Conservation (phyloP, 2,888 invertebrate genomes). For the Plagiodera versicolora region DNA sequence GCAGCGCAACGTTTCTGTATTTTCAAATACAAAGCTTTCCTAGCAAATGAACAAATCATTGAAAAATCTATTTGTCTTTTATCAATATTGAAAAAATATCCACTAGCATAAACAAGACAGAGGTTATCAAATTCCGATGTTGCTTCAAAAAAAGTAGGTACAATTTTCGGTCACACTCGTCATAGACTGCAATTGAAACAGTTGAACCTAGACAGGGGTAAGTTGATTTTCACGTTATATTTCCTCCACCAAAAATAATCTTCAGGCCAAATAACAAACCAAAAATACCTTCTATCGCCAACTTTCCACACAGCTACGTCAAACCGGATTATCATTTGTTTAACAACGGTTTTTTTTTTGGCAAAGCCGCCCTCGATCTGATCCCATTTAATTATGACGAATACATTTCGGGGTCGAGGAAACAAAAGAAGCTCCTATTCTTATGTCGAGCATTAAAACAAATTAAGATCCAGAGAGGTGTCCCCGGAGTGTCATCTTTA, state of each 20-base stretch:
- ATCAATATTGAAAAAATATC: slow-evolving; percentile 15
- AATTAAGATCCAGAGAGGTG: slow-evolving; percentile 51
- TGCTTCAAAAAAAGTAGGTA: slow-evolving; percentile 22
- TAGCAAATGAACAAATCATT: slow-evolving; percentile 9
- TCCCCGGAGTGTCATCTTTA: slow-evolving; percentile 62
- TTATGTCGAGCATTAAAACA: slow-evolving; percentile 48
- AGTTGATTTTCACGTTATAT: neutral
- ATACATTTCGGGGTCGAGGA: slow-evolving; percentile 28
- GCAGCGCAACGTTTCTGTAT: too few species aligned
- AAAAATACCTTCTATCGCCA: neutral
- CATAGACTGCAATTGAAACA: neutral
- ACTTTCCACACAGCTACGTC: neutral
- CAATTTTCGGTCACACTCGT: neutral
- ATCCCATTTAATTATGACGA: slow-evolving; percentile 33
- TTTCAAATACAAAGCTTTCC: too few species aligned
- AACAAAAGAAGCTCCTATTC: slow-evolving; percentile 33
- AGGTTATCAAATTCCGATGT: slow-evolving; percentile 31
- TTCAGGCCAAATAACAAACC: neutral
- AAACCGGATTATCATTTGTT: slow-evolving; percentile 4
- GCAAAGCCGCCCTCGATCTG: slow-evolving; percentile 18
- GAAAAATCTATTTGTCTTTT: slow-evolving; percentile 14
- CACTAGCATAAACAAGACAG: slow-evolving; percentile 29
- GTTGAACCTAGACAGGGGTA: neutral
- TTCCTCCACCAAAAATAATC: too few species aligned
- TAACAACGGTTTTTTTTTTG: slow-evolving; percentile 9